Percentiles rank a stretch among this genome's conserved stretches.
Evolutionary conservation across 2,888 invertebrate genomes (phyloP).

Genomic region (Leptinotarsa peninsularis): DNA sequence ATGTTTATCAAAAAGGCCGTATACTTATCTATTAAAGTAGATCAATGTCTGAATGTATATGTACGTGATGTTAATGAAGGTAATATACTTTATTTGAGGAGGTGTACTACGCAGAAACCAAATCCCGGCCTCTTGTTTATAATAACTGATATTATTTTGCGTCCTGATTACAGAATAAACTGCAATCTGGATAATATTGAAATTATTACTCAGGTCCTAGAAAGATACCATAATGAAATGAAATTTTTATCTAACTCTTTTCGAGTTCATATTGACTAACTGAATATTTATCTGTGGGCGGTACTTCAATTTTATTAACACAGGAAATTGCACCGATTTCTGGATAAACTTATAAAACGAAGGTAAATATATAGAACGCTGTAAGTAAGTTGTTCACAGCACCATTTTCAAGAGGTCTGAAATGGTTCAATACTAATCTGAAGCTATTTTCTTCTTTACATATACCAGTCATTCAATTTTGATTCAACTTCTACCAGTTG

Average conservation of each 20-base stretch:
- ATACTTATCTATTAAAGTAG: conserved; percentile 4
- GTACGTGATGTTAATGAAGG: neutral
- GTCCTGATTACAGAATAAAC: conserved; percentile 9
- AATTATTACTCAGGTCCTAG: neutral
- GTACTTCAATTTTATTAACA: neutral
- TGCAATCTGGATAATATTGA: conserved; percentile 18
- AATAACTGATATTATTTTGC: neutral
- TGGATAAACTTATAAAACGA: too few species aligned
- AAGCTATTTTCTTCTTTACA: too few species aligned
- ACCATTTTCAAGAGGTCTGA: too few species aligned
- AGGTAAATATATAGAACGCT: too few species aligned
- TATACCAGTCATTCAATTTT: too few species aligned
- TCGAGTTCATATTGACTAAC: neutral
- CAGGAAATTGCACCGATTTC: neutral
- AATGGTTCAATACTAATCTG: too few species aligned
- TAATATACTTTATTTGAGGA: neutral
- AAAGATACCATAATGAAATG: neutral
- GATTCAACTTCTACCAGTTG: too few species aligned
- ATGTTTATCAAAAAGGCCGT: conserved; percentile 4
- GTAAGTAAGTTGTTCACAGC: too few species aligned
- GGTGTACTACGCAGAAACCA: conserved; percentile 6
- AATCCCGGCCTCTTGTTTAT: neutral
- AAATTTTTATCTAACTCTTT: neutral
- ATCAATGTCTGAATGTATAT: conserved; percentile 3
- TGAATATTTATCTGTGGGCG: neutral